Evolutionary conservation across 2,797 vertebrate species (phyloP), one percentile per base, ranked within the genome.

Genomic region (Fistularia tabacaria): DNA sequence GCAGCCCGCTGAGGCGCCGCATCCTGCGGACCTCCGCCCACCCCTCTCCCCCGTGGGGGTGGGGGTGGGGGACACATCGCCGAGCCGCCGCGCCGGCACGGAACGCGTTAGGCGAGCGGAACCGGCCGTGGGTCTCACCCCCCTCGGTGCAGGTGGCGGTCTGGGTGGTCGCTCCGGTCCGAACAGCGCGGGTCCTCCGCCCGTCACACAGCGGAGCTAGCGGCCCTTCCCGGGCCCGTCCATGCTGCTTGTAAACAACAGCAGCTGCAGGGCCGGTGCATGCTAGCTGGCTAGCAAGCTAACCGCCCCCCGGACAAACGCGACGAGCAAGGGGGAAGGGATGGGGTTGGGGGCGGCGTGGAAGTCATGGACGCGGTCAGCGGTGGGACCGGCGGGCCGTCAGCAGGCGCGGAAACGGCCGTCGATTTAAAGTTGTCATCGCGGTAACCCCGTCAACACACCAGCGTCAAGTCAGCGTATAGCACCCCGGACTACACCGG

Each of bases 211-310:
- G 25, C 25, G 25, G 25, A 85, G 83, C 80, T 74, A 57, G 56
- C 83, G 57, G 73, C 42, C 72, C 75, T 76, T 58, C 73, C 62
- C 76, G 63, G 79, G 77, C 79, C 74, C 80, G 25, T 54, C 73
- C 73, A n/a, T 51, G 62, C 78, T 60, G 77, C 67, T 82, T 75
- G 82, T 83, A 76, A 85, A 85, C 83, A 85, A 72, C 59, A 76
- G 76, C 70, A 36, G 65, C 64, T 52, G 46, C 62, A 54, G 74
- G 59, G 36, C 54, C 9, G 10, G 42, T 51, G 66, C 78, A 78
- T 80, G 75, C 65, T 81, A 77, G 66, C 79, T 46, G 40, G 45
- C 25, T 49, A 56, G 66, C 47, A 37, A 36, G 73, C 64, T 57
- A 38, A 36, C 55, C 14, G 43, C 11, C 43, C 43, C 43, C 11